A percentile compares a stretch with the other conserved stretches of the same genome.
Evolutionary conservation across 2,797 vertebrate genomes (phyloP).

Genomic region (Onychomys arenicola): DNA sequence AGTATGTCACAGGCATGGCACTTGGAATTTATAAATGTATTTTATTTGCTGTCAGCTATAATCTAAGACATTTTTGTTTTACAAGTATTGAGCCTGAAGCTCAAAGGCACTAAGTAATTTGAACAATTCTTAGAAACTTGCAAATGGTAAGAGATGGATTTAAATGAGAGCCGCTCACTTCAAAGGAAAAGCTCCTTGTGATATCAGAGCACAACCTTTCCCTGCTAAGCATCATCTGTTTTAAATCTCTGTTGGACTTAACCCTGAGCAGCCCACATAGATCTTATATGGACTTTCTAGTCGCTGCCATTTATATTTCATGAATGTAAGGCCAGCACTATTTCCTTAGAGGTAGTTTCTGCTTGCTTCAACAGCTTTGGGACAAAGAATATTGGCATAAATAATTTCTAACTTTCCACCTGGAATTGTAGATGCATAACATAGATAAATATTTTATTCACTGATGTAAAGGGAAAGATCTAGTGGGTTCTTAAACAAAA

Average conservation of each 20-base stretch:
- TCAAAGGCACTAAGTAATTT: background rate
- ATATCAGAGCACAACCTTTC: background rate
- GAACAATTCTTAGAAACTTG: background rate
- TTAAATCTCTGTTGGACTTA: background rate
- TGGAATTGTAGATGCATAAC: background rate
- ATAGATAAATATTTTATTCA: background rate
- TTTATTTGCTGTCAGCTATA: background rate
- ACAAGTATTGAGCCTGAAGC: background rate
- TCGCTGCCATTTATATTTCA: background rate
- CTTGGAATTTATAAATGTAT: slow-evolving; percentile 1
- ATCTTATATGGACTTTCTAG: background rate
- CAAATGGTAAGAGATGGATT: background rate
- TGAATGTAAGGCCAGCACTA: background rate
- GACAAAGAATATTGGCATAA: background rate
- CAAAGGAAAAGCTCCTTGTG: background rate
- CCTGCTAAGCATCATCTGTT: background rate
- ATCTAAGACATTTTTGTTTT: background rate
- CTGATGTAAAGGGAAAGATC: background rate
- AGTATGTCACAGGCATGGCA: background rate
- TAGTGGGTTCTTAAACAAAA: slow-evolving; percentile 37
- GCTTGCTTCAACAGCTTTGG: background rate
- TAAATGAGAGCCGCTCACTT: background rate
- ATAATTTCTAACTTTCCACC: background rate
- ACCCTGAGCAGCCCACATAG: background rate
- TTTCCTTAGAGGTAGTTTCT: background rate